Evolutionary conservation across 37 sponge, comb jelly and placozoan species (phyloP).

Genomic region (Haliclona indistincta): DNA sequence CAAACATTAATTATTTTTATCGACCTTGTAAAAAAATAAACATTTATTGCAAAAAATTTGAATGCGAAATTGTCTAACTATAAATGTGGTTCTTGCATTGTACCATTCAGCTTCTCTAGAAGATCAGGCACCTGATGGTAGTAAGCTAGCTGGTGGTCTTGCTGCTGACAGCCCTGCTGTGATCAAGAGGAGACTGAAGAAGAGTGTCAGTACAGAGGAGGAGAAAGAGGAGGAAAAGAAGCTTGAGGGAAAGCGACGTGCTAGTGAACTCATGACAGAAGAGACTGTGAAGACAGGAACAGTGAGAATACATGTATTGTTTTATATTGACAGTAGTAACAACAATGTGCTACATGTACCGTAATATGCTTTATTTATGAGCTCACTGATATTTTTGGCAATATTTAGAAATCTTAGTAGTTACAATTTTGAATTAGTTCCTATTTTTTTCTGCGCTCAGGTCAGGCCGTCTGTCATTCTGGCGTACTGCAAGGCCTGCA

Average conservation of each 20-base stretch:
- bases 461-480: slow-evolving; percentile 80
- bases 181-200: neutral
- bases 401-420: too few species aligned
- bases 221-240: neutral
- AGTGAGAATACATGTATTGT: too few species aligned
- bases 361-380: neutral
- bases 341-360: neutral
- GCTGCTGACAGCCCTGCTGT: too few species aligned
- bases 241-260: neutral
- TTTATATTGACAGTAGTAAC: too few species aligned
- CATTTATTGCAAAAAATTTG: too few species aligned
- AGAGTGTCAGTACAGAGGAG: neutral
- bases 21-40: too few species aligned
- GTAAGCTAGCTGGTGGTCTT: too few species aligned
- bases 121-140: too few species aligned
- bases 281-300: slow-evolving; percentile 62
- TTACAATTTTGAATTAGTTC: neutral
- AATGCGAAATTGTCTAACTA: too few species aligned
- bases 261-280: slow-evolving; percentile 53
- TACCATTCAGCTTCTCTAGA: too few species aligned
- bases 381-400: neutral
- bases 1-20: too few species aligned
- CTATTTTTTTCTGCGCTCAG: slow-evolving; percentile 5
- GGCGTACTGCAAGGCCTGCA: slow-evolving; percentile 67
- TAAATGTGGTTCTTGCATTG: too few species aligned